Percentiles rank a stretch among this genome's conserved stretches.
Evolutionary conservation across 2,113 vertebrate genomes (phyloP).

Genomic region (Phyllostomus hastatus): DNA sequence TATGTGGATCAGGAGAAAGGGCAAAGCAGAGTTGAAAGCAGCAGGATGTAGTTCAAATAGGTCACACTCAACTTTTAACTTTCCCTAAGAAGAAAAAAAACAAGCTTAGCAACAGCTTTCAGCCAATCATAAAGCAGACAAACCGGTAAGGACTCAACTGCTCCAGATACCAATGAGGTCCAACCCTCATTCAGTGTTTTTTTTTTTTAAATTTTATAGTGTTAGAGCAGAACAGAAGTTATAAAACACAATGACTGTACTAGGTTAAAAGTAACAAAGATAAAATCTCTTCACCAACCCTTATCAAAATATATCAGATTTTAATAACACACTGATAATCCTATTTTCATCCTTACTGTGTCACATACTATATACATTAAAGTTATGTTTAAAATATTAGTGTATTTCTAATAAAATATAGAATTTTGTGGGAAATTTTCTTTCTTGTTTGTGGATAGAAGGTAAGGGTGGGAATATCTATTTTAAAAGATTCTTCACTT

Average conservation of each 20-base stretch:
- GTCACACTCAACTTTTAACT: conserved; percentile 82
- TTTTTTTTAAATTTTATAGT: conserved; percentile 17
- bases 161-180: conserved; percentile 56
- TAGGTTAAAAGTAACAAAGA: conserved; percentile 54
- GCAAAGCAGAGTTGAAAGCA: conserved; percentile 53
- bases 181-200: conserved; percentile 51
- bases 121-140: conserved; percentile 85
- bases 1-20: not conserved
- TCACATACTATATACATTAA: not conserved
- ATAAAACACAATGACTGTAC: conserved; percentile 55
- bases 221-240: conserved; percentile 49
- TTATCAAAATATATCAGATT: conserved; percentile 31
- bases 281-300: conserved; percentile 20
- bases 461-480: not conserved
- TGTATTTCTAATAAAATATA: conserved; percentile 11
- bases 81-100: conserved; percentile 83
- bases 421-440: conserved; percentile 16
- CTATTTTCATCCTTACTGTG: conserved; percentile 15
- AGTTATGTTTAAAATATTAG: conserved; percentile 28
- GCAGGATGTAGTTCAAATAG: conserved; percentile 68
- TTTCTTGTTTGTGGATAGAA: not conserved
- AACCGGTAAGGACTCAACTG: conserved; percentile 85
- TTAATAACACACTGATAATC: conserved; percentile 24
- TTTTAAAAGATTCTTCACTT: not conserved
- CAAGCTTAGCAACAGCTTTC: conserved; percentile 84